phyloP scores from a whole-genome alignment of 1,140 invertebrate species.

The Nylanderia fulva region DNA sequence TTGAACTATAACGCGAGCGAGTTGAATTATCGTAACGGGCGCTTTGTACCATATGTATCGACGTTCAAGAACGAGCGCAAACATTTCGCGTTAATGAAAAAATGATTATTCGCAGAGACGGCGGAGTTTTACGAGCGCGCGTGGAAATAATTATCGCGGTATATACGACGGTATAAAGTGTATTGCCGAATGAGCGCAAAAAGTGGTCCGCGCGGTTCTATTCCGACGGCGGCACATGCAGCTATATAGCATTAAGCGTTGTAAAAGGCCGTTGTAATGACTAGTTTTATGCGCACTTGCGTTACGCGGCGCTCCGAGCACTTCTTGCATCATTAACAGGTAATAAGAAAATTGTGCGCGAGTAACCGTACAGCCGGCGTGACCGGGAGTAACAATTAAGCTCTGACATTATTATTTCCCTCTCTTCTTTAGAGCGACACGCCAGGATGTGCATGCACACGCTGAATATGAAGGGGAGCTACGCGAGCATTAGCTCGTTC shows the following conservation, averaged over 20 bases:
- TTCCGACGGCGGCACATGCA: constrained; percentile 6
- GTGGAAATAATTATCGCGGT: constrained; percentile 54
- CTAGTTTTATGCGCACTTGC: constrained; percentile 71
- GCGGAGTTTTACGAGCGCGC: constrained; percentile 43
- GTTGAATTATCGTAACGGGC: background rate
- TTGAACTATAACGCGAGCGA: background rate
- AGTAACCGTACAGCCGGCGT: constrained; percentile 67
- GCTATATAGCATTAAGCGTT: constrained; percentile 64
- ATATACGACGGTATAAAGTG: constrained; percentile 65
- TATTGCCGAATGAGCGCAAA: constrained; percentile 65
- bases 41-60: background rate
- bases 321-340: constrained; percentile 76
- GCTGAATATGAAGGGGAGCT: background rate
- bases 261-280: constrained; percentile 72
- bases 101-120: constrained; percentile 62
- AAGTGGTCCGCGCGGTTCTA: constrained; percentile 37
- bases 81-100: constrained; percentile 48
- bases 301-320: constrained; percentile 45
- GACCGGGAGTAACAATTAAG: constrained; percentile 69
- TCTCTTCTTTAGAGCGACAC: constrained; percentile 19
- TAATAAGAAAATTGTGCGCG: constrained; percentile 75
- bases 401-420: constrained; percentile 71
- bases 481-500: constrained; percentile 27
- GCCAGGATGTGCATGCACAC: background rate
- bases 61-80: background rate